A percentile compares a stretch with the other conserved stretches of the same genome.
Conservation (phyloP, 1,140 invertebrate genomes). For the Conus ventricosus region DNA sequence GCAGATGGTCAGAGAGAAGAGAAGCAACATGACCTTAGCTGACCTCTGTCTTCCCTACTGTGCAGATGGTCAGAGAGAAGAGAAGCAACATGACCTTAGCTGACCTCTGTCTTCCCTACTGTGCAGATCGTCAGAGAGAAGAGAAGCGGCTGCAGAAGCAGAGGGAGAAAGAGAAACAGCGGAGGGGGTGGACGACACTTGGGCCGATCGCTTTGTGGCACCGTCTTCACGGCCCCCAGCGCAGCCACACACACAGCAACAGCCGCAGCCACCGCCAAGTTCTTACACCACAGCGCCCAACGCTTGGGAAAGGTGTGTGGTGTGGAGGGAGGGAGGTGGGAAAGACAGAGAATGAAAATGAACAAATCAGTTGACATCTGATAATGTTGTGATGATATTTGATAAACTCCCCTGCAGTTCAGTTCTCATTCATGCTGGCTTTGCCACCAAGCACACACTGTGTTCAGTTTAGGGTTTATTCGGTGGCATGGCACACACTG, state of each 20-base stretch:
- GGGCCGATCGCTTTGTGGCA: conserved; percentile 48
- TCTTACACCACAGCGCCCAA: neutral
- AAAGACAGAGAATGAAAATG: no score
- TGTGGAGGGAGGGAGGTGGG: neutral
- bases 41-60: no score
- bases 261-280: neutral
- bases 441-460: no score
- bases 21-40: no score
- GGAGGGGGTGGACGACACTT: conserved; percentile 45
- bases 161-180: conserved; percentile 42
- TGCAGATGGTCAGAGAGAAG: conserved; percentile 59
- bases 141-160: conserved; percentile 56
- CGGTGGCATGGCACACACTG: no score
- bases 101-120: no score
- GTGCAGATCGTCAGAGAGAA: conserved; percentile 57
- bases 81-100: conserved; percentile 36
- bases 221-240: neutral
- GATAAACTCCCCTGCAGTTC: no score
- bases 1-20: no score
- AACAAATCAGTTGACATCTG: no score
- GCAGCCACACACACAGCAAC: neutral
- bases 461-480: no score
- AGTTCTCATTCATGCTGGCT: no score
- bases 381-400: no score
- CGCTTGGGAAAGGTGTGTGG: neutral